These are phyloP conservation scores for Lithophane ornitopus DNA, from an alignment of 2,888 invertebrate genomes.

Conservation along the genomic window DNA sequence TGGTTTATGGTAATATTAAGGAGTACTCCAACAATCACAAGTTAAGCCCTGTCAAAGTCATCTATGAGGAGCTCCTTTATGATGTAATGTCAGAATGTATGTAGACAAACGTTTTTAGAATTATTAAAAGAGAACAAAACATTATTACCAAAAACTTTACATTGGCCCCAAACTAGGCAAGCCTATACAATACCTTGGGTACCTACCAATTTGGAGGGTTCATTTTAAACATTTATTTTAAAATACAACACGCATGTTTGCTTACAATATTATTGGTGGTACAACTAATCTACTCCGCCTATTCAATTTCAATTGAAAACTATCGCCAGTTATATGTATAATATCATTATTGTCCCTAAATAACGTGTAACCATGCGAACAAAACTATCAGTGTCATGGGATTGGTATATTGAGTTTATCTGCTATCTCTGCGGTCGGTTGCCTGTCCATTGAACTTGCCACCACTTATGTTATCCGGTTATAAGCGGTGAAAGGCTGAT, in stretches of 20 bases:
- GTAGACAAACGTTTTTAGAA: background rate
- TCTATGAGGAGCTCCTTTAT: no score
- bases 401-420: slow-evolving; percentile 33
- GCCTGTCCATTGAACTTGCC: slow-evolving; percentile 32
- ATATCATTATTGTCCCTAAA: background rate
- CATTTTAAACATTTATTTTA: no score
- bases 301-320: background rate
- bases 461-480: slow-evolving; percentile 15
- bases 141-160: background rate
- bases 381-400: slow-evolving; percentile 27
- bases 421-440: slow-evolving; percentile 22
- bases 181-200: background rate
- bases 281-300: background rate
- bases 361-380: slow-evolving; percentile 13
- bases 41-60: background rate
- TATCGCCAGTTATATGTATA: background rate
- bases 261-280: no score
- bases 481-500: background rate
- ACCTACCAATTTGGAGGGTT: background rate
- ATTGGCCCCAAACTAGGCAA: background rate
- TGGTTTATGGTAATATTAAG: background rate
- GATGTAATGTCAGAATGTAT: background rate
- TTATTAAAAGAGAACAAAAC: no score
- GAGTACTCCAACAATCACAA: background rate
- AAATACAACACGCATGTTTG: no score